Base-by-base conservation (phyloP, 2,113 vertebrate genomes). In the Probosciger aterrimus region DNA sequence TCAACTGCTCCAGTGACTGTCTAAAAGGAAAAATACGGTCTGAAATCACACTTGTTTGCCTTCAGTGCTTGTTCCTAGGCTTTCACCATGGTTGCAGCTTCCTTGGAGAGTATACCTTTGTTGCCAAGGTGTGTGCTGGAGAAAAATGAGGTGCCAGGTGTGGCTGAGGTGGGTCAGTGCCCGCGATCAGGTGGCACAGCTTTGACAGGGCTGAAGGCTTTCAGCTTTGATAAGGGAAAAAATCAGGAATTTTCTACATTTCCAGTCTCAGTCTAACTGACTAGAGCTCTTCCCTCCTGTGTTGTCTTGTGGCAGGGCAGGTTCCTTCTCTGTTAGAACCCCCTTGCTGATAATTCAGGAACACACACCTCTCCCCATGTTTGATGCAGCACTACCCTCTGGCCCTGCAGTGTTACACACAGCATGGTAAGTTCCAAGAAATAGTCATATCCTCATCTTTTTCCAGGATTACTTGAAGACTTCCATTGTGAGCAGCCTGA, bases 331-430 rank as follows among this genome's bases (percentile, higher is more conserved):
- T 79, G 47, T 2, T 1, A 83, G 44, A 74, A 93, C 33, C 4
- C 3, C 18, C 35, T 20, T 80, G n/a, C 63, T 46, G 47, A 14
- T 46, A 76, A 59, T 18, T 63, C 30, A 50, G 62, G 33, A 85
- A 30, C 11, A 16, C 0, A 0, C 0, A 0, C 27, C 43, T 64
- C 52, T 53, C 44, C 46, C 31, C 0, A 0, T 25, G 39, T 33
- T 69, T 46, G 37, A 31, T 9, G 17, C 39, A 82, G 76, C 20
- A 20, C 47, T 62, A 80, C 59, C 30, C 52, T 55, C 71, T 83
- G 59, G 24, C 22, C 37, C 41, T 2, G 1, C 28, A 78, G 17
- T 60, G 25, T 9, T 55, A 62, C 8, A 6, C 1, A 2, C 47
- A 86, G 37, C 14, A 11, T 8, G 30, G 2, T 24, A 69, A 30